A percentile compares a stretch with the other conserved stretches of the same genome.
Evolutionary conservation across 2,797 vertebrate species (phyloP).

Genomic region (Lepilemur septentrionalis): DNA sequence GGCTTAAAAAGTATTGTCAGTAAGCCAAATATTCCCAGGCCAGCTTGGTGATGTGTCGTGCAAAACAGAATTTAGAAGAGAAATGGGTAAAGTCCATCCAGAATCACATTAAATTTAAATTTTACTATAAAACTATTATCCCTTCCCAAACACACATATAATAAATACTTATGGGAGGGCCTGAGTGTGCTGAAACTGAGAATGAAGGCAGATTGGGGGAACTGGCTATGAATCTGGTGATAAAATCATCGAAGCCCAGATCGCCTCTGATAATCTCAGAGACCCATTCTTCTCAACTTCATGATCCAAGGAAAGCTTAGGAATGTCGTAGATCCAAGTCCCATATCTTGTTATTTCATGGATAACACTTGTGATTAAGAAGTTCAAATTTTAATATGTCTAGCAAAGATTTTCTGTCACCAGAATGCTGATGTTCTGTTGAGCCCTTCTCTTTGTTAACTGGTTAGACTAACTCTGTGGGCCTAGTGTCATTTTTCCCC

Average conservation of each 20-base stretch:
- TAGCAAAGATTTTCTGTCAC: neutral
- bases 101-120: neutral
- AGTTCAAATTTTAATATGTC: neutral
- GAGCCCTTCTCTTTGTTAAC: neutral
- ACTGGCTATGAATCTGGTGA: neutral
- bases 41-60: neutral
- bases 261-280: neutral
- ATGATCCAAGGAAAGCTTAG: neutral
- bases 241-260: neutral
- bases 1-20: neutral
- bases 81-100: neutral
- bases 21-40: neutral
- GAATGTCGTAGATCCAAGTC: neutral
- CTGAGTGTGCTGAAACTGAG: neutral
- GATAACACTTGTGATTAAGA: neutral
- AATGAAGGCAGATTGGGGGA: neutral
- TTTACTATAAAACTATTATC: neutral
- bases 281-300: neutral
- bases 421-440: neutral
- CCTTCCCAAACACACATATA: neutral
- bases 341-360: neutral
- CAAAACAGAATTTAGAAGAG: neutral
- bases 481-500: neutral
- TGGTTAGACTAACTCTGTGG: neutral
- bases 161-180: neutral